Percentiles rank a stretch among this genome's conserved stretches.
These are phyloP conservation scores for Poliocrania exsul DNA, from an alignment of 2,797 vertebrate species.

Conservation along the genomic window DNA sequence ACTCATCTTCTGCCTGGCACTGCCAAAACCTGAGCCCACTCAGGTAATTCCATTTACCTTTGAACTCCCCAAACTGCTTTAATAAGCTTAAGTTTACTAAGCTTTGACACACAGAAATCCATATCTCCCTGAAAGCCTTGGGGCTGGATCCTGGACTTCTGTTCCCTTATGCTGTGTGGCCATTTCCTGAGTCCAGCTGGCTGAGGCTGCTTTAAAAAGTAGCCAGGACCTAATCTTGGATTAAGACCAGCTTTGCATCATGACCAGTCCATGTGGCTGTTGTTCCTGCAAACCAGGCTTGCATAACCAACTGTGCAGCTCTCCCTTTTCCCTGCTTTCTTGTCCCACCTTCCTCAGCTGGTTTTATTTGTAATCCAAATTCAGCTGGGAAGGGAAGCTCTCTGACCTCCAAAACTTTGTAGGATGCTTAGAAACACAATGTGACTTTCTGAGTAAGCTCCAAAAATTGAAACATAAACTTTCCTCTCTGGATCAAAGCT, in stretches of 20 bases:
- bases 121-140: neutral
- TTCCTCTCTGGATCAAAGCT: neutral
- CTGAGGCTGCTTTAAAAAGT: neutral
- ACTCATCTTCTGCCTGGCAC: neutral
- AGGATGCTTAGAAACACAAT: neutral
- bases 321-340: neutral
- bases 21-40: neutral
- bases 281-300: neutral
- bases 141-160: neutral
- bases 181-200: neutral
- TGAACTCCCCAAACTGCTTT: neutral
- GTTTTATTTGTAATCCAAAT: neutral
- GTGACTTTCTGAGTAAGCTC: neutral
- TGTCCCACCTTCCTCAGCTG: neutral
- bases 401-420: neutral
- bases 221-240: neutral
- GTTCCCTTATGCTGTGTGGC: rapidly evolving
- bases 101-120: neutral
- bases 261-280: neutral
- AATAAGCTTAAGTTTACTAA: neutral
- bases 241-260: neutral
- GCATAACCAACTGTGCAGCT: neutral
- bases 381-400: neutral
- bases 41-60: neutral
- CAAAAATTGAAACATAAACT: neutral